Evolutionary conservation across 2,797 vertebrate species (phyloP), one percentile per base, ranked within the genome.

Genomic region (Gephyroberyx darwinii): DNA sequence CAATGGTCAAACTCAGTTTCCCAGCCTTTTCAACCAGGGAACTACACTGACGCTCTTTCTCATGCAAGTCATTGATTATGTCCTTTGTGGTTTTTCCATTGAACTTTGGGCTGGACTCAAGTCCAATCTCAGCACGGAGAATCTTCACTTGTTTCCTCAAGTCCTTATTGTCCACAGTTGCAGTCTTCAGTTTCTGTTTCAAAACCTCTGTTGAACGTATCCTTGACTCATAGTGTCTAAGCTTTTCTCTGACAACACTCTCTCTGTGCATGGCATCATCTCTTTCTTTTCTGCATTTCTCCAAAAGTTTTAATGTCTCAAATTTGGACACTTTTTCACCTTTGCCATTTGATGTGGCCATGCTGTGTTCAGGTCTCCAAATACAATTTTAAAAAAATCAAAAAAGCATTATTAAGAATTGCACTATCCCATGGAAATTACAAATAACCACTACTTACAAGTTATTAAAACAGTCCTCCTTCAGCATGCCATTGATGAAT

Each of bases 1-100:
- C 89, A 39, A 95, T 90, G 47, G 90, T 93, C 70, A 92, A 69
- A 54, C 87, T 93, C 55, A 95, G 83, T 76, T 91, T 92, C 1
- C 88, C 89, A 0, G 92, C 71, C 63, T 94, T 94, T 55, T 95
- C 94, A 48, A 92, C 74, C 54, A 95, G 78, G 0, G 84, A 84
- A 19, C 6, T 80, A 72, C 93, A 94, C 74, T 94, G 92, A 1
- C 80, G 82, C 5, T 94, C 94, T 84, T 94, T 94, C 43, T 93
- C 93, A 0, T 92, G 88, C 26, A 95, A 71, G 53, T 95, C 94
- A 26, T 77, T 87, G 60, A 96, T 91, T 9, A 95, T 90, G 69
- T 95, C 94, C 84, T 91, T 95, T 1, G 93, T 95, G 39, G 92
- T 92, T 80, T 94, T 95, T 1, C 94, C 94, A 8, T 77, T 82